phyloP scores from a whole-genome alignment of 2,113 vertebrate genomes.

The Podarcis raffonei region DNA sequence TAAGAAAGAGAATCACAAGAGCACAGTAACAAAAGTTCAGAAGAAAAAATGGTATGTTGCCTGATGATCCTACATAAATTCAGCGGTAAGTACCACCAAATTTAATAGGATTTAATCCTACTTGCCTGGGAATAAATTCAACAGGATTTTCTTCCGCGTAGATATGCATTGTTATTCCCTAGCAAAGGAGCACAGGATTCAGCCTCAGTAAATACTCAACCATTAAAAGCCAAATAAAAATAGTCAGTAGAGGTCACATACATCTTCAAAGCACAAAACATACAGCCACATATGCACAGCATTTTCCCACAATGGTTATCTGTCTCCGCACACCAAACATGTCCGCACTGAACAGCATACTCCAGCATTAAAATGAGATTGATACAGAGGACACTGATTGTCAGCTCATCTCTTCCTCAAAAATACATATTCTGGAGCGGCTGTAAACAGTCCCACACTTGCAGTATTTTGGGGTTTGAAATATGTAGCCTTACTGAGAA shows the following conservation, averaged over 20 bases:
- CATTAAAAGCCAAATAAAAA: background rate
- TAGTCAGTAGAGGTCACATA: too few relatives aligned
- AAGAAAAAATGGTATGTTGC: background rate
- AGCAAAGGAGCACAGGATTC: background rate
- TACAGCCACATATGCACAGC: too few relatives aligned
- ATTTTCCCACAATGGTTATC: too few relatives aligned
- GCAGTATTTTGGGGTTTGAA: background rate
- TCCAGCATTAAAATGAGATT: background rate
- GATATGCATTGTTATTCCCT: too few relatives aligned
- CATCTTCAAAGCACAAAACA: too few relatives aligned
- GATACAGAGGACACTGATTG: background rate
- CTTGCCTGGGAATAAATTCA: too few relatives aligned
- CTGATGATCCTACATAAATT: background rate
- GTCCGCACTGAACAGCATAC: background rate
- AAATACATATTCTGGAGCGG: background rate
- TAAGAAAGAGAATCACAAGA: background rate
- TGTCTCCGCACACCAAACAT: background rate
- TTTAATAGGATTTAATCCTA: too few relatives aligned
- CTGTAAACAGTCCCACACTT: background rate
- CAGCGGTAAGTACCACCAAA: background rate
- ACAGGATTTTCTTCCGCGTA: background rate
- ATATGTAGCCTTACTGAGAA: background rate
- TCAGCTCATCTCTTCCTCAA: background rate
- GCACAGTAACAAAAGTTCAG: background rate
- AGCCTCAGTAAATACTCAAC: background rate